A percentile compares a stretch with the other conserved stretches of the same genome.
Evolutionary conservation across 2,797 vertebrate species (phyloP).

Genomic region (Morelia viridis): DNA sequence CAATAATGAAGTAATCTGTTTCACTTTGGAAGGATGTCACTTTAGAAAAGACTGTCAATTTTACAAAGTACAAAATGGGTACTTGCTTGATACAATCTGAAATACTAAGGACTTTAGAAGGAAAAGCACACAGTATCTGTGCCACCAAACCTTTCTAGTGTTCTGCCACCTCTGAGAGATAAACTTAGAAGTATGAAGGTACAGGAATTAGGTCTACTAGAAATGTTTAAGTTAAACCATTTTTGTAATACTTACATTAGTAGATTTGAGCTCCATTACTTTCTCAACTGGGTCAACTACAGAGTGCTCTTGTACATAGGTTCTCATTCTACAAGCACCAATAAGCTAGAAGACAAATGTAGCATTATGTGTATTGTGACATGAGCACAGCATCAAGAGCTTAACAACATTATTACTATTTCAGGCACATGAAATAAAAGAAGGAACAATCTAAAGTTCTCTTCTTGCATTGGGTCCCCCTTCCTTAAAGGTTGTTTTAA

Average conservation of each 20-base stretch:
- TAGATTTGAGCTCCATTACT: conserved; percentile 89
- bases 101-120: neutral
- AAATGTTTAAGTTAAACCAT: neutral
- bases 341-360: conserved; percentile 81
- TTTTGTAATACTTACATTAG: conserved; percentile 85
- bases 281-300: conserved; percentile 88
- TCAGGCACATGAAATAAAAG: neutral
- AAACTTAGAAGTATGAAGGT: neutral
- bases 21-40: neutral
- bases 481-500: neutral
- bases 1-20: neutral
- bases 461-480: neutral
- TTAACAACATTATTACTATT: neutral
- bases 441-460: neutral
- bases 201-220: neutral
- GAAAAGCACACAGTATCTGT: neutral
- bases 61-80: neutral
- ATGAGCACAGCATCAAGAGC: neutral
- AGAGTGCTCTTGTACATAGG: conserved; percentile 92
- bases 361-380: conserved; percentile 3
- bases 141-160: neutral
- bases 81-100: neutral
- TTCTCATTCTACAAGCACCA: conserved; percentile 85
- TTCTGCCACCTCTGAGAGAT: neutral
- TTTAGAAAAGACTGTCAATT: neutral